These are phyloP conservation scores for Neodiprion lecontei DNA, from an alignment of 1,140 invertebrate species.

Conservation along the genomic window DNA sequence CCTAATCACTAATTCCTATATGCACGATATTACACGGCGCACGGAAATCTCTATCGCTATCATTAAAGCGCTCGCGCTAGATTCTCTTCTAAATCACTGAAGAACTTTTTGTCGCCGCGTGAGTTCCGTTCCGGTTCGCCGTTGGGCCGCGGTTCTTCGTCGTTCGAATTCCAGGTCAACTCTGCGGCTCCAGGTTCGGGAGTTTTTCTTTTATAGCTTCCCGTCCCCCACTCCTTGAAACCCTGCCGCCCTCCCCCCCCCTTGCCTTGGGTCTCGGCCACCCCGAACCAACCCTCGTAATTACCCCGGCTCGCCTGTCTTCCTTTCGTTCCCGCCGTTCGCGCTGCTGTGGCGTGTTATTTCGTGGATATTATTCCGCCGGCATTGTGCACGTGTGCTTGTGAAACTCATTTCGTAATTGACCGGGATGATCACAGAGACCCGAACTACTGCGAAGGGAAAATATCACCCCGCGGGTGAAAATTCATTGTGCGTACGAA, in stretches of 20 bases:
- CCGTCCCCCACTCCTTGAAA: conserved; percentile 36
- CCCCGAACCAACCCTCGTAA: conserved; percentile 56
- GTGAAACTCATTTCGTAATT: conserved; percentile 6
- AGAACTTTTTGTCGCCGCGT: neutral
- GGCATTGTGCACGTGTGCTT: neutral
- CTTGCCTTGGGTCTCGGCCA: conserved; percentile 14
- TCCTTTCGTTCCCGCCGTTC: neutral
- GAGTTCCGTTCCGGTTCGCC: conserved; percentile 22
- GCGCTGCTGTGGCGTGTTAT: conserved; percentile 36
- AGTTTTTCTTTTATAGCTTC: conserved; percentile 52
- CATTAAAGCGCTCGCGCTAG: no score
- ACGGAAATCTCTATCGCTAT: no score
- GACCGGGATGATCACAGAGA: conserved; percentile 11
- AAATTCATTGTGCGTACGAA: no score
- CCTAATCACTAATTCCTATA: no score
- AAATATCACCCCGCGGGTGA: no score
- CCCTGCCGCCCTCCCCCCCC: conserved; percentile 4
- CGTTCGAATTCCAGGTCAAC: conserved; percentile 51
- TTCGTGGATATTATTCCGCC: conserved; percentile 47
- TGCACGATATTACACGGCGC: no score
- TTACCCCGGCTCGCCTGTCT: conserved; percentile 45
- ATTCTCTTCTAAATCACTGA: neutral
- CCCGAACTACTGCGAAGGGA: neutral
- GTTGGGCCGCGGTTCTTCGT: conserved; percentile 31
- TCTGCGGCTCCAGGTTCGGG: conserved; percentile 49